phyloP scores from a whole-genome alignment of 2,113 vertebrate species.

The Gambusia holbrooki region DNA sequence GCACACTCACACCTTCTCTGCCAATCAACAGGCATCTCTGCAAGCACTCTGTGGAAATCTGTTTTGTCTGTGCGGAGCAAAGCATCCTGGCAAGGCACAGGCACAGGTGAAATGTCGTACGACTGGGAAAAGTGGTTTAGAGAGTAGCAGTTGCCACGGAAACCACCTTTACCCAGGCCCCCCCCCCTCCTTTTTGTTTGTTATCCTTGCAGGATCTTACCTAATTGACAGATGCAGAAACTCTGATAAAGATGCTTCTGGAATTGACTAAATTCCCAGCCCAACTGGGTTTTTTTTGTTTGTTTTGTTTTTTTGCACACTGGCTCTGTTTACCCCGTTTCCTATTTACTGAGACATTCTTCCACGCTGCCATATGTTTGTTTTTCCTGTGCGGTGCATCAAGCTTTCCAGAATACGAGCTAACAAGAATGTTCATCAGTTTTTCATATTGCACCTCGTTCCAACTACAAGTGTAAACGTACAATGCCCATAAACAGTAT shows the following conservation, averaged over 20 bases:
- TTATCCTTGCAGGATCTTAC: conserved; percentile 46
- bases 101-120: conserved; percentile 47
- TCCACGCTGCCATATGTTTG: conserved; percentile 33
- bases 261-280: conserved; percentile 40
- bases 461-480: neutral
- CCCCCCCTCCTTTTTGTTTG: conserved; percentile 23
- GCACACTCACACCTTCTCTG: conserved; percentile 7
- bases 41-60: conserved; percentile 61
- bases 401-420: neutral
- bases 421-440: neutral
- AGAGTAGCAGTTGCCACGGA: conserved; percentile 59
- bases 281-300: conserved; percentile 42
- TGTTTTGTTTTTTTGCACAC: conserved; percentile 32
- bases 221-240: conserved; percentile 57
- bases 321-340: conserved; percentile 23
- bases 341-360: conserved; percentile 44
- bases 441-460: neutral
- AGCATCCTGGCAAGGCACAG: conserved; percentile 43
- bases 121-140: conserved; percentile 28
- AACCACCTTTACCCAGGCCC: conserved; percentile 66
- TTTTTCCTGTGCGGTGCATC: conserved; percentile 23
- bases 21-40: conserved; percentile 48
- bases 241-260: conserved; percentile 15
- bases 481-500: neutral
- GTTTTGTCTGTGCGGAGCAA: conserved; percentile 47